Percentiles rank a stretch among this genome's conserved stretches.
Conservation (phyloP, 2,888 invertebrate genomes). For the Leucophora obtusa region DNA sequence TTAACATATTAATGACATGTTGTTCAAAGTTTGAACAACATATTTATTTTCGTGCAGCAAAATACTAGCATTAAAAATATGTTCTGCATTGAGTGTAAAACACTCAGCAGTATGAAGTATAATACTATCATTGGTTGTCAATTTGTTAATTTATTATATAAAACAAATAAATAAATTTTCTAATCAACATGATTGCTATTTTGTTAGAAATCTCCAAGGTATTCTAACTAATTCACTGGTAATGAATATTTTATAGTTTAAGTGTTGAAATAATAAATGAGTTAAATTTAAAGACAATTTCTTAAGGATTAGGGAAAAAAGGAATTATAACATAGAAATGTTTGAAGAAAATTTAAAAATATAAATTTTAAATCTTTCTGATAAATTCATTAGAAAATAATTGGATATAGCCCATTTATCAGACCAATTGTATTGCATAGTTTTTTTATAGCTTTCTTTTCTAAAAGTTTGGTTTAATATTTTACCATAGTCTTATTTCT, state of each 20-base stretch:
- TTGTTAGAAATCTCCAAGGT: conserved; percentile 54
- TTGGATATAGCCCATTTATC: not conserved
- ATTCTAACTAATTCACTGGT: conserved; percentile 32
- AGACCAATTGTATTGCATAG: not conserved
- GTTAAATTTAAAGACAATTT: not conserved
- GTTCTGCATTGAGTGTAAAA: conserved; percentile 13
- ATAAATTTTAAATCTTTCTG: not conserved
- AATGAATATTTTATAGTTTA: conserved; percentile 26
- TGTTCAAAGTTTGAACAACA: not conserved
- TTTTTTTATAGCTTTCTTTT: not conserved
- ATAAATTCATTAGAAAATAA: not conserved
- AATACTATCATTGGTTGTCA: conserved; percentile 24
- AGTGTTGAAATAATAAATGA: conserved; percentile 12
- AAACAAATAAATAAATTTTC: conserved; percentile 52
- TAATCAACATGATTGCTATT: conserved; percentile 63
- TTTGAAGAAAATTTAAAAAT: no score
- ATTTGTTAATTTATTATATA: conserved; percentile 9
- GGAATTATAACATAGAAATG: no score
- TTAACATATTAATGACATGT: conserved; percentile 1
- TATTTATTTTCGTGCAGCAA: not conserved
- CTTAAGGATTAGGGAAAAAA: not conserved
- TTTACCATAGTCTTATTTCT: not conserved
- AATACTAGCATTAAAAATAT: not conserved
- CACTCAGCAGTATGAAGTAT: conserved; percentile 31
- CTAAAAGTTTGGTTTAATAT: conserved; percentile 1